phyloP scores from a whole-genome alignment of 1,140 invertebrate species.

The Halyomorpha halys region DNA sequence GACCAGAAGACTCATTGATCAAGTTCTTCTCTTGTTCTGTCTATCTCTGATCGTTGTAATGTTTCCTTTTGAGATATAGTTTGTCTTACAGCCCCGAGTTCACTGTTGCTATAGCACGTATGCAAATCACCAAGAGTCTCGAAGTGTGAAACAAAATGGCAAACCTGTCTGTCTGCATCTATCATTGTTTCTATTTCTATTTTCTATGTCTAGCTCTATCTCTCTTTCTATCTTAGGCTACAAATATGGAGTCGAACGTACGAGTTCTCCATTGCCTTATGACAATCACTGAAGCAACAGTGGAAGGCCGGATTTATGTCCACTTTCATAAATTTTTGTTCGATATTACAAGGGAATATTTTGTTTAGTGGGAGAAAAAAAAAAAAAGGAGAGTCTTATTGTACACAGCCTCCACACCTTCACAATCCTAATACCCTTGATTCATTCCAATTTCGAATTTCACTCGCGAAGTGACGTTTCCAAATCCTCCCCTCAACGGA shows the following conservation, averaged over 20 bases:
- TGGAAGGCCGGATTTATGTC: slow-evolving; percentile 4
- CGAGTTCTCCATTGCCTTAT: slow-evolving; percentile 21
- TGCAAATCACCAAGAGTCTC: no score
- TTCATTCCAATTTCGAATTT: background rate
- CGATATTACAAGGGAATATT: background rate
- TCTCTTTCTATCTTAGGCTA: slow-evolving; percentile 2
- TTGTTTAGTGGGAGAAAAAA: background rate
- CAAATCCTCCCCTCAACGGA: background rate
- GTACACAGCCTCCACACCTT: background rate
- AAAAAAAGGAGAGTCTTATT: background rate
- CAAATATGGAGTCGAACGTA: slow-evolving; percentile 9
- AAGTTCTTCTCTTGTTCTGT: no score
- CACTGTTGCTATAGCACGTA: background rate
- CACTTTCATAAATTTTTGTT: background rate
- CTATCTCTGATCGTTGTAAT: no score
- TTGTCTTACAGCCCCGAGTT: background rate
- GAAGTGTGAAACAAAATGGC: no score
- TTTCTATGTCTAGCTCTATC: slow-evolving; percentile 1
- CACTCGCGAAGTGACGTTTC: background rate
- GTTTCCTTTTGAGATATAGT: background rate
- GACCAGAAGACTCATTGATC: no score
- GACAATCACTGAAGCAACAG: slow-evolving; percentile 23
- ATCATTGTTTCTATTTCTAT: slow-evolving; percentile 6
- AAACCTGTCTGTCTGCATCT: no score
- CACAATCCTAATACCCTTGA: background rate